Evolutionary conservation across 92 coral and sea anemone species (phyloP).

Genomic region (Actinostola sp.): DNA sequence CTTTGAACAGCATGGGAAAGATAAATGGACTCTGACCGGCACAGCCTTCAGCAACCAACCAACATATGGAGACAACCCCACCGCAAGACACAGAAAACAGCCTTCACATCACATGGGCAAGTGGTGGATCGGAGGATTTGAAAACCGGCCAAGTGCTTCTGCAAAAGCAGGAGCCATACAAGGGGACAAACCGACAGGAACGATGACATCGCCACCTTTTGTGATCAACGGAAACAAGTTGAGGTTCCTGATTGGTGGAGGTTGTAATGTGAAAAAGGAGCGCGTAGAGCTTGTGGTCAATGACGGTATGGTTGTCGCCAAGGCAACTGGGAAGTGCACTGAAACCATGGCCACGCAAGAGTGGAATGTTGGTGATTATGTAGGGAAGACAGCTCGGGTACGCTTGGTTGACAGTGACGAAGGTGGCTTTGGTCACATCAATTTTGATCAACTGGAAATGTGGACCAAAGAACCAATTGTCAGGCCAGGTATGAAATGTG

Average conservation of each 20-base stretch:
- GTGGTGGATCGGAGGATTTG: constrained; percentile 46
- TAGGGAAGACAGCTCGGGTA: constrained; percentile 26
- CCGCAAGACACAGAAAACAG: constrained; percentile 27
- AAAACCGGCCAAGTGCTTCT: constrained; percentile 30
- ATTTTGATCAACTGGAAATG: constrained; percentile 43
- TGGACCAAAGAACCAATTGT: no score
- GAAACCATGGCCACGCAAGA: constrained; percentile 26
- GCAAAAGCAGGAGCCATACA: constrained; percentile 13
- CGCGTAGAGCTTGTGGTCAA: constrained; percentile 37
- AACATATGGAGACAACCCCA: constrained; percentile 43
- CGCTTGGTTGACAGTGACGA: constrained; percentile 34
- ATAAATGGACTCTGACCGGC: constrained; percentile 29
- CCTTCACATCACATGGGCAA: constrained; percentile 30
- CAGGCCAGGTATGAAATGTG: no score
- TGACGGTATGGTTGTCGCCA: constrained; percentile 5
- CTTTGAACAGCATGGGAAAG: constrained; percentile 42
- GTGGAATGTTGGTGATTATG: constrained; percentile 30
- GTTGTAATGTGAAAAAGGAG: constrained; percentile 20
- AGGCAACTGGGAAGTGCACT: constrained; percentile 37
- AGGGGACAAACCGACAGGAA: constrained; percentile 34
- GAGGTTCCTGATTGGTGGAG: constrained; percentile 49
- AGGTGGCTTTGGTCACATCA: constrained; percentile 37
- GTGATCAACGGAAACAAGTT: constrained; percentile 23
- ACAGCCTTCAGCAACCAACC: constrained; percentile 33
- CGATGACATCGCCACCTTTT: constrained; percentile 41